Percentiles rank a stretch among this genome's conserved stretches.
These are phyloP conservation scores for Chrysogorgia sp. DNA, from an alignment of 92 coral and sea anemone species.

Conservation along the genomic window DNA sequence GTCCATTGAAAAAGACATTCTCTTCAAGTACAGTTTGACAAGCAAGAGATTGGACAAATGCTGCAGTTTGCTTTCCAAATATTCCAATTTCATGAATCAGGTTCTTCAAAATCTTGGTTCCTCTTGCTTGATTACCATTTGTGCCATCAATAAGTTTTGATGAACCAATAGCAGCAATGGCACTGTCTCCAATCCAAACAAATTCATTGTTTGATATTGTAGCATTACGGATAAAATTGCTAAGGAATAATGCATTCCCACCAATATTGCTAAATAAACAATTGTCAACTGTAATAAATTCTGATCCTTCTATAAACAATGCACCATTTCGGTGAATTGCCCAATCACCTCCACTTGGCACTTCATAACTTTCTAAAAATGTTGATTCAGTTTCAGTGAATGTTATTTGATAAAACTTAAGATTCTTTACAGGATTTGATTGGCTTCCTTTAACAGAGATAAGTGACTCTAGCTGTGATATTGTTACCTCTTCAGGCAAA, in stretches of 20 bases:
- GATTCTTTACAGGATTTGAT: constrained; percentile 17
- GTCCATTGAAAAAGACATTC: constrained; percentile 43
- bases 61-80: constrained; percentile 47
- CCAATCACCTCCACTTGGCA: constrained; percentile 49
- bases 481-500: constrained; percentile 43
- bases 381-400: constrained; percentile 39
- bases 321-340: constrained; percentile 39
- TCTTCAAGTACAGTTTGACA: constrained; percentile 30
- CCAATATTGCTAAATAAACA: constrained; percentile 37
- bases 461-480: constrained; percentile 40
- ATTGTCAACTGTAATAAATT: constrained; percentile 6
- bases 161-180: constrained; percentile 34
- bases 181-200: constrained; percentile 47
- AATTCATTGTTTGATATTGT: constrained; percentile 39
- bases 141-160: constrained; percentile 42
- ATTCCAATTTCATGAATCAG: constrained; percentile 42
- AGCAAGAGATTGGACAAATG: constrained; percentile 26
- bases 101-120: constrained; percentile 26
- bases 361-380: constrained; percentile 43
- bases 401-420: constrained; percentile 26
- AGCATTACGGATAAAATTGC: constrained; percentile 37
- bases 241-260: constrained; percentile 42
- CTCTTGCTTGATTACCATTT: constrained; percentile 35
- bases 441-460: constrained; percentile 28
- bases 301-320: constrained; percentile 38